A percentile compares a stretch with the other conserved stretches of the same genome.
phyloP scores from a whole-genome alignment of 2,888 invertebrate genomes.

The Machimus atricapillus region DNA sequence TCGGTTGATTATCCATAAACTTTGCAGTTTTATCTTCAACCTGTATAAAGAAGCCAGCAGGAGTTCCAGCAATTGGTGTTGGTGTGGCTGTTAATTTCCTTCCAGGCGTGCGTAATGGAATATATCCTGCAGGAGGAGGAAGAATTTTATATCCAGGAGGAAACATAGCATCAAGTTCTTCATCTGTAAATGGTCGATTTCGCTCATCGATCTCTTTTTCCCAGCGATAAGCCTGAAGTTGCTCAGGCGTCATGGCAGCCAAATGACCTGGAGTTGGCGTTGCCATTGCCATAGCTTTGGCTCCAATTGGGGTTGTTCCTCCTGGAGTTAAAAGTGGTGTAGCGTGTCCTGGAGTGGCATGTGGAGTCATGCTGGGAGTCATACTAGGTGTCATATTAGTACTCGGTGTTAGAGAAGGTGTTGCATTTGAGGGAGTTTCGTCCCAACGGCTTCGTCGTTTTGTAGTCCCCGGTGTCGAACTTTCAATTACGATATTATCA shows the following conservation, averaged over 20 bases:
- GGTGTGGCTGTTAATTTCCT: constrained; percentile 98
- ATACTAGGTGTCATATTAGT: constrained; percentile 69
- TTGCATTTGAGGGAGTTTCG: constrained; percentile 88
- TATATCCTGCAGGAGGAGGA: constrained; percentile 93
- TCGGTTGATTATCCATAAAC: constrained; percentile 94
- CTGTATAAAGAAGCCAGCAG: constrained; percentile 94
- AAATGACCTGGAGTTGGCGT: constrained; percentile 97
- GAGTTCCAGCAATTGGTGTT: constrained; percentile 92
- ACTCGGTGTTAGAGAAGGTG: constrained; percentile 76
- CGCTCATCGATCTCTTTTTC: constrained; percentile 98
- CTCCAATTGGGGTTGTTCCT: constrained; percentile 85
- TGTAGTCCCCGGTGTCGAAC: constrained; percentile 92
- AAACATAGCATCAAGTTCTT: constrained; percentile 96
- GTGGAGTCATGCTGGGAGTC: constrained; percentile 77
- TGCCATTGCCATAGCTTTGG: constrained; percentile 98
- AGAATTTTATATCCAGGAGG: constrained; percentile 98
- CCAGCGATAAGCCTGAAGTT: constrained; percentile 97
- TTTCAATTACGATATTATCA: constrained; percentile 80
- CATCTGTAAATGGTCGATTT: constrained; percentile 94
- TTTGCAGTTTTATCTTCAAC: constrained; percentile 87
- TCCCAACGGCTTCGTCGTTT: constrained; percentile 98
- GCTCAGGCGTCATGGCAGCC: constrained; percentile 99
- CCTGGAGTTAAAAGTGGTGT: constrained; percentile 81
- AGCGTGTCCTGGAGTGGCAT: constrained; percentile 74
- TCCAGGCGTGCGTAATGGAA: constrained; percentile 96